These are phyloP conservation scores for Pachyramphus minor DNA, from an alignment of 2,113 vertebrate genomes.

Conservation along the genomic window DNA sequence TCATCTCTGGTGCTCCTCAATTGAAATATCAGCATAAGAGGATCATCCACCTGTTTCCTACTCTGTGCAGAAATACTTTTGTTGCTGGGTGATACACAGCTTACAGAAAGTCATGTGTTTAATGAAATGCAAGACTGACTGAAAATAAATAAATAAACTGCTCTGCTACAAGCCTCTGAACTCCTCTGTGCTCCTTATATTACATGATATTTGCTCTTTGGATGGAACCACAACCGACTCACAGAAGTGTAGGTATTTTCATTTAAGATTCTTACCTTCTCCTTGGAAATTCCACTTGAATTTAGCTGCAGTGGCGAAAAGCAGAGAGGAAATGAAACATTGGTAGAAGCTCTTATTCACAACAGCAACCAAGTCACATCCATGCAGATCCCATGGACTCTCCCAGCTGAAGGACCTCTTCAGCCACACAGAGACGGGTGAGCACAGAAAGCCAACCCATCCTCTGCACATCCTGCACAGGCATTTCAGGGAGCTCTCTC, in stretches of 20 bases:
- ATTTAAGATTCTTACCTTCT: background rate
- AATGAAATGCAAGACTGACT: background rate
- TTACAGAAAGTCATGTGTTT: accelerated
- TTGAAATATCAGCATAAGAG: background rate
- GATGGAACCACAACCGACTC: background rate
- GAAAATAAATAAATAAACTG: background rate
- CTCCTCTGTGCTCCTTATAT: background rate
- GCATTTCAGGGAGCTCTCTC: background rate
- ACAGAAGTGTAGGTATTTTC: background rate
- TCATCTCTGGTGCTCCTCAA: background rate
- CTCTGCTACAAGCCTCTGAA: background rate
- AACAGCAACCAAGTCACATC: background rate
- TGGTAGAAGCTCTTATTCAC: background rate
- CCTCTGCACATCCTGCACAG: background rate
- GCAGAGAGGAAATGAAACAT: background rate
- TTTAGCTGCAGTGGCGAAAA: background rate
- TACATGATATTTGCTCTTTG: background rate
- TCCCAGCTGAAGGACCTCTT: background rate
- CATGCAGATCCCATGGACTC: background rate
- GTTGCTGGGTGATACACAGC: background rate
- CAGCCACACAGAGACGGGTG: background rate
- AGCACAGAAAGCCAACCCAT: background rate
- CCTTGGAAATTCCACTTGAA: background rate
- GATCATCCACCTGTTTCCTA: background rate
- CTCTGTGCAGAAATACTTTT: background rate